Evolutionary conservation across 2,113 vertebrate genomes (phyloP), one percentile per base, ranked within the genome.

Genomic region (Psephotus haematonotus): DNA sequence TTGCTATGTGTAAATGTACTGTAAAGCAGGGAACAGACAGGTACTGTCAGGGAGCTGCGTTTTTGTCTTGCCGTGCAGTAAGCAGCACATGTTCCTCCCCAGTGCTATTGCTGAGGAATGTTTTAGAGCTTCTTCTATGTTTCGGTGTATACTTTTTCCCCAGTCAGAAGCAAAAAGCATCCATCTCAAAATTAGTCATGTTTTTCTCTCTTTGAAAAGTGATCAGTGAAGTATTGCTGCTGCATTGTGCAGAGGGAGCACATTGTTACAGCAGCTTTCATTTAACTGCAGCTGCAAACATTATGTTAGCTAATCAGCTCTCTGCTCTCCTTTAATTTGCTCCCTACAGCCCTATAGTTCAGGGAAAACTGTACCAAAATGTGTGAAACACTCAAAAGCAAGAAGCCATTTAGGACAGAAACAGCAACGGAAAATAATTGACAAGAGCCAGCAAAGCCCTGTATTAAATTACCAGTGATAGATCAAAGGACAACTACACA

Each of bases 401-500:
- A 90, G 65, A 81, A 88, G 43, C 29, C 46, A 81, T 90, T 94
- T 92, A 74, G 60, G 93, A 82, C 49, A 91, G 81, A 82, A 96
- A 72, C 24, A 91, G 47, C 33, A 71, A 62, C 22, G 50, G 62
- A 89, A 94, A 88, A 83, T 91, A 91, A 91, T 46, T 93, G 80
- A 83, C 53, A 35, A 75, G 46, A 77, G 25, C 39, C 77, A 94
- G 70, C 29, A 93, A 92, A 90, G 50, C 39, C 62, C 37, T 78
- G 25, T 52, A 71, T 93, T 96, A 94, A 85, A 96, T 96, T 84
- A 96, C 27, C 31, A 60, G 52, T 72, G 80, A 76, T 15, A 88
- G 88, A 96, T 95, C 89, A 96, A 96, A 96, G 69, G 74, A 96
- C 69, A 92, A 85, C 67, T 79, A 69, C 31, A 60, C 28, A 84